These are phyloP conservation scores for Drosophila carrolli DNA, from an alignment of 1,140 invertebrate species.

Conservation along the genomic window DNA sequence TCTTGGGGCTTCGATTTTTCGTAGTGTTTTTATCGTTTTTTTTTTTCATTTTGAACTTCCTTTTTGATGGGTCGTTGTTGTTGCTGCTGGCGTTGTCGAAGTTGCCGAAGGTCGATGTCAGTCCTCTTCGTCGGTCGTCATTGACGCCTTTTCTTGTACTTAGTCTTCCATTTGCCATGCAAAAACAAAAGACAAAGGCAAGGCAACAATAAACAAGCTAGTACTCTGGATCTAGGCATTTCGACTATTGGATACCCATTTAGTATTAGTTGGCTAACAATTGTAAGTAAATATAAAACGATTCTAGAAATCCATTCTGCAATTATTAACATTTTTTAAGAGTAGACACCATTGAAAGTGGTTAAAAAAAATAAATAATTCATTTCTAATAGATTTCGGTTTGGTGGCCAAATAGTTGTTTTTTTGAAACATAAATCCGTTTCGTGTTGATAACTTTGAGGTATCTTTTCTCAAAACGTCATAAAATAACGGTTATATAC, in stretches of 20 bases:
- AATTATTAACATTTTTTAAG: too few species aligned
- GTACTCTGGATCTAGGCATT: neutral
- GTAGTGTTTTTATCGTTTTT: slow-evolving; percentile 2
- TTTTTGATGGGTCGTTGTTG: slow-evolving; percentile 50
- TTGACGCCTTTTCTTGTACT: slow-evolving; percentile 74
- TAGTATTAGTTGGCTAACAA: neutral
- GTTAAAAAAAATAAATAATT: too few species aligned
- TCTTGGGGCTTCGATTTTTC: slow-evolving; percentile 17
- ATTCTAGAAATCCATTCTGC: too few species aligned
- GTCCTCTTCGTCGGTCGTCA: slow-evolving; percentile 53
- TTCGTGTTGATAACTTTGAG: too few species aligned
- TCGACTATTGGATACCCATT: slow-evolving; percentile 21
- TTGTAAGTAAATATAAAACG: too few species aligned
- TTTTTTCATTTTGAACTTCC: slow-evolving; percentile 52
- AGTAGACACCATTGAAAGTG: too few species aligned
- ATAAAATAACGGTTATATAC: too few species aligned
- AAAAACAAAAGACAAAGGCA: slow-evolving; percentile 44
- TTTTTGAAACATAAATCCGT: too few species aligned
- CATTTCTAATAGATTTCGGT: too few species aligned
- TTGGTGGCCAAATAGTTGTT: too few species aligned
- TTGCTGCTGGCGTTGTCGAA: slow-evolving; percentile 37
- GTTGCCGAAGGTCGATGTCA: slow-evolving; percentile 48
- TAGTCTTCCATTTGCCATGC: slow-evolving; percentile 61
- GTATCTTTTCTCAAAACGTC: too few species aligned
- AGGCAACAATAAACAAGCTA: slow-evolving; percentile 37